phyloP scores from a whole-genome alignment of 2,113 vertebrate genomes.

The Chamaea fasciata region DNA sequence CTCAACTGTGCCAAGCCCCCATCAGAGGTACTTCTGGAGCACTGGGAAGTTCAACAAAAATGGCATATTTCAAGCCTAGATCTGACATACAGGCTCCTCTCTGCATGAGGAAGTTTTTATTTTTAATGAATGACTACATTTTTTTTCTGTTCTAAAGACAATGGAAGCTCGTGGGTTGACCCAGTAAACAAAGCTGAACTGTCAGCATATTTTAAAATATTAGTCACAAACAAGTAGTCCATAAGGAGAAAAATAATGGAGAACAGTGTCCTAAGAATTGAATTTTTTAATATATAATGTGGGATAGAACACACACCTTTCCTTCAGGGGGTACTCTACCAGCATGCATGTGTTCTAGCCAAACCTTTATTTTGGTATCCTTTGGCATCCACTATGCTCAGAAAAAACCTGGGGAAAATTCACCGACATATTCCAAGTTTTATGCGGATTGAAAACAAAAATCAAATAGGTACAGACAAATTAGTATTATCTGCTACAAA shows the following conservation, averaged over 20 bases:
- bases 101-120: conserved; percentile 27
- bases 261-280: neutral
- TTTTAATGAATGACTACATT: neutral
- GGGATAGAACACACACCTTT: neutral
- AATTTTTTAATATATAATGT: neutral
- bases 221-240: neutral
- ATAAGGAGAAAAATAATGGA: conserved; percentile 12
- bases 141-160: conserved; percentile 34
- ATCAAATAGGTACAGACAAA: neutral
- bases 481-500: neutral
- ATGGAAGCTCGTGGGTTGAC: conserved; percentile 14
- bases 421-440: neutral
- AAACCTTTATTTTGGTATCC: neutral
- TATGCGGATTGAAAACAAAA: neutral
- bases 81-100: neutral
- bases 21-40: neutral
- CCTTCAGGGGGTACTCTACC: neutral
- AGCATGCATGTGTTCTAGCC: neutral
- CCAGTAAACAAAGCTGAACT: conserved; percentile 38
- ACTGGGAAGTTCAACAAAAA: conserved; percentile 20
- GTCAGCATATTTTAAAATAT: conserved; percentile 34
- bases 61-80: neutral
- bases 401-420: neutral
- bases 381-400: neutral
- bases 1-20: neutral